phyloP scores from a whole-genome alignment of 1,140 invertebrate species.

The Chironomus striatipennis region DNA sequence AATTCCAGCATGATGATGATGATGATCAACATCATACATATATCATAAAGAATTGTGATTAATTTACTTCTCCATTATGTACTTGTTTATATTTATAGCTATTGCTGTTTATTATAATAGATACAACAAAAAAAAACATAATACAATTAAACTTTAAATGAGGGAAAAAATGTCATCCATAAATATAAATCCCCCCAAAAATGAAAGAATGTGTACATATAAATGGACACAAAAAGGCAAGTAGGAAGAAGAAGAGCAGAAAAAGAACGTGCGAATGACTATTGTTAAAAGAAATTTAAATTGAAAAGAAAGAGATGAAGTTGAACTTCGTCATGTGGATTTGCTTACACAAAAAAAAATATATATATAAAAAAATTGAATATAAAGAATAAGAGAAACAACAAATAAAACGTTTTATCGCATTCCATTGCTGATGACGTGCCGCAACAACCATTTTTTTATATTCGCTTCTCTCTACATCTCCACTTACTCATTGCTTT shows the following conservation, averaged over 20 bases:
- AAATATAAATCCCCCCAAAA: neutral
- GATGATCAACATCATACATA: neutral
- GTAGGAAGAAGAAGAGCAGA: neutral
- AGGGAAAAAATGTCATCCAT: conserved; percentile 6
- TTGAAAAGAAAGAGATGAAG: neutral
- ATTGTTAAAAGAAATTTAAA: neutral
- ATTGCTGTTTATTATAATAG: too few species aligned
- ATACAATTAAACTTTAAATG: neutral
- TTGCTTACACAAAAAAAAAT: neutral
- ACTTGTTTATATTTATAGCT: too few species aligned
- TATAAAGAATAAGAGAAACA: neutral
- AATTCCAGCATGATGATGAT: neutral
- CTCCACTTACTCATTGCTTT: too few species aligned
- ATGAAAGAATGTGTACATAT: neutral
- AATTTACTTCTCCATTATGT: too few species aligned
- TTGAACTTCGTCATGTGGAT: conserved; percentile 16
- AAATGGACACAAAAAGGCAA: neutral
- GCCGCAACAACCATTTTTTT: conserved; percentile 16
- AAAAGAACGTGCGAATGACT: neutral
- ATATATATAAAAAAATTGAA: neutral
- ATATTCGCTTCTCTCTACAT: neutral
- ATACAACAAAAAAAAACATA: too few species aligned
- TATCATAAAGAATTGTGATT: neutral
- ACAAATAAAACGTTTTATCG: conserved; percentile 22
- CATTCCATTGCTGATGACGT: conserved; percentile 23